Conservation (phyloP, 1,140 invertebrate species). For the Helicoverpa zea region DNA sequence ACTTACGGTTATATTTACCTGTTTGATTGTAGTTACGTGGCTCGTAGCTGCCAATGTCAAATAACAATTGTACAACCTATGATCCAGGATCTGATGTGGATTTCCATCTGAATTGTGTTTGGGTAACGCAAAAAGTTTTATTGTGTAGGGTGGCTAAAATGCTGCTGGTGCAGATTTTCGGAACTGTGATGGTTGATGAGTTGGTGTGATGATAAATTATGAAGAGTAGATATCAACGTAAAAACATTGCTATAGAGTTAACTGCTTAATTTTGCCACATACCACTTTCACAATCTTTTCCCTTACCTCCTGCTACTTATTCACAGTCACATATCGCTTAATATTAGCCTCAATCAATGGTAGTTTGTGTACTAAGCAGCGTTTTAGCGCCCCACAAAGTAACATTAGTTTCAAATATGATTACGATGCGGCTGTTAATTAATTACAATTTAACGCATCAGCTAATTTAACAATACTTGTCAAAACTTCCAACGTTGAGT, state of each 20-base stretch:
- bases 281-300: no score
- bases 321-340: no score
- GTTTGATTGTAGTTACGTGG: background rate
- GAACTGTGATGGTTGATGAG: no score
- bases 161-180: background rate
- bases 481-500: conserved; percentile 2
- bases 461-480: conserved; percentile 33
- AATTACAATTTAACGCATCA: conserved; percentile 30
- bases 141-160: conserved; percentile 10
- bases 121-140: conserved; percentile 4
- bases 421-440: conserved; percentile 29
- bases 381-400: conserved; percentile 20
- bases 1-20: conserved; percentile 14
- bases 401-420: conserved; percentile 35
- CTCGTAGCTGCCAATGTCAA: conserved; percentile 12
- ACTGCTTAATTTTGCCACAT: no score
- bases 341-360: no score
- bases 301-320: no score
- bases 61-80: conserved; percentile 42
- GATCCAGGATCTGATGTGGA: conserved; percentile 31
- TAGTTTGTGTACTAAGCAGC: background rate
- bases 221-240: no score
- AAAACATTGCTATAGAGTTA: no score
- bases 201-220: no score
- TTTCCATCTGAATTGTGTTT: conserved; percentile 27